phyloP scores from a whole-genome alignment of 2,797 vertebrate species.

The Sciaenops ocellatus region DNA sequence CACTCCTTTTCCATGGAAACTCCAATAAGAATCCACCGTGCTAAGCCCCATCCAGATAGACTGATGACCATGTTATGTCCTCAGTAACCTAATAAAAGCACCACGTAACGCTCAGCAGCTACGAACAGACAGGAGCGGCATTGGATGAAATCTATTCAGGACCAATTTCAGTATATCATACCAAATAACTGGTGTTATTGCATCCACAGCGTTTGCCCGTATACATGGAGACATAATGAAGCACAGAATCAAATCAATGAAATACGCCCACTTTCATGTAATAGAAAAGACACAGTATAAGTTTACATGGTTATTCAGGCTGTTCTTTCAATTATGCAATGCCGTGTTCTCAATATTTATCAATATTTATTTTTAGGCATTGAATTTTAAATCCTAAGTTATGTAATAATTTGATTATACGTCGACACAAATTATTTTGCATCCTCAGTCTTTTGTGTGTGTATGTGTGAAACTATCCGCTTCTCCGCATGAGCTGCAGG shows the following conservation, averaged over 20 bases:
- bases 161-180: conserved; percentile 62
- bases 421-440: conserved; percentile 74
- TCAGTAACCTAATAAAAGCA: conserved; percentile 61
- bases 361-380: conserved; percentile 78
- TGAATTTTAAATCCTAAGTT: conserved; percentile 79
- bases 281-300: conserved; percentile 62
- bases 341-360: conserved; percentile 69
- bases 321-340: conserved; percentile 69
- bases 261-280: conserved; percentile 69
- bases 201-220: conserved; percentile 48
- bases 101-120: conserved; percentile 38
- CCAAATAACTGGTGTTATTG: conserved; percentile 73
- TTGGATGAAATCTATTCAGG: conserved; percentile 58
- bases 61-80: conserved; percentile 67
- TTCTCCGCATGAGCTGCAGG: conserved; percentile 78
- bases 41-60: conserved; percentile 56
- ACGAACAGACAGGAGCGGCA: conserved; percentile 44
- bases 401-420: conserved; percentile 80
- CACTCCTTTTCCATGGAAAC: conserved; percentile 73
- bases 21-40: conserved; percentile 54
- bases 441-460: conserved; percentile 39
- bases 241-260: conserved; percentile 70
- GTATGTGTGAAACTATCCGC: conserved; percentile 61
- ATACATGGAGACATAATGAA: conserved; percentile 67
- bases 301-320: conserved; percentile 69